These are phyloP conservation scores for Strix uralensis DNA, from an alignment of 2,113 vertebrate genomes.

Conservation along the genomic window DNA sequence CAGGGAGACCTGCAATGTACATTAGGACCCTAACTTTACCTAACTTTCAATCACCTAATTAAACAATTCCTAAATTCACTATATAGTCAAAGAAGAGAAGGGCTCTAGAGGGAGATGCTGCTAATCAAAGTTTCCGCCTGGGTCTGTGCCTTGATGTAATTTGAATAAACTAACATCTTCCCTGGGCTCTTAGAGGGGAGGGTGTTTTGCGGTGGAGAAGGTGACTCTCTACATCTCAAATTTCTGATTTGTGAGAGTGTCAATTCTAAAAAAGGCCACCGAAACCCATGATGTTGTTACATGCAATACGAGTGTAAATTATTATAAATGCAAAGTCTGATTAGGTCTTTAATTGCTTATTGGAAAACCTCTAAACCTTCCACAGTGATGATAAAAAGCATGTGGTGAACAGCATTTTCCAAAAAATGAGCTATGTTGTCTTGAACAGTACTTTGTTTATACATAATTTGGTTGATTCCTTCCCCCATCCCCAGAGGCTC, in stretches of 20 bases:
- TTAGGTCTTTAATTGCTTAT: neutral
- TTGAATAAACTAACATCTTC: neutral
- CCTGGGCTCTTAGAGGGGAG: neutral
- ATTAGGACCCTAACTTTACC: neutral
- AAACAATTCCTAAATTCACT: neutral
- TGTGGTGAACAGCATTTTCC: neutral
- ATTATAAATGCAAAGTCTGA: neutral
- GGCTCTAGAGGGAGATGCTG: neutral
- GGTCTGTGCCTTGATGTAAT: neutral
- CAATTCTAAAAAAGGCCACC: neutral
- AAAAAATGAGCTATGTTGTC: neutral
- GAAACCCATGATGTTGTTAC: neutral
- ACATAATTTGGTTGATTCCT: neutral
- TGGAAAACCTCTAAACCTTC: constrained; percentile 14
- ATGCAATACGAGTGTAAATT: neutral
- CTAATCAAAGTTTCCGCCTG: neutral
- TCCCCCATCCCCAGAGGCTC: neutral
- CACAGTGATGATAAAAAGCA: neutral
- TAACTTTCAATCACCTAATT: neutral
- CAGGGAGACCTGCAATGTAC: neutral
- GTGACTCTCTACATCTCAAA: neutral
- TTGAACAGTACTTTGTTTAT: neutral
- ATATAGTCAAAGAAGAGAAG: neutral
- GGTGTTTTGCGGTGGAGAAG: neutral
- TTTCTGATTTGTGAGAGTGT: neutral